Evolutionary conservation across 2,797 vertebrate genomes (phyloP), one percentile per base, ranked within the genome.

Genomic region (Menidia menidia): DNA sequence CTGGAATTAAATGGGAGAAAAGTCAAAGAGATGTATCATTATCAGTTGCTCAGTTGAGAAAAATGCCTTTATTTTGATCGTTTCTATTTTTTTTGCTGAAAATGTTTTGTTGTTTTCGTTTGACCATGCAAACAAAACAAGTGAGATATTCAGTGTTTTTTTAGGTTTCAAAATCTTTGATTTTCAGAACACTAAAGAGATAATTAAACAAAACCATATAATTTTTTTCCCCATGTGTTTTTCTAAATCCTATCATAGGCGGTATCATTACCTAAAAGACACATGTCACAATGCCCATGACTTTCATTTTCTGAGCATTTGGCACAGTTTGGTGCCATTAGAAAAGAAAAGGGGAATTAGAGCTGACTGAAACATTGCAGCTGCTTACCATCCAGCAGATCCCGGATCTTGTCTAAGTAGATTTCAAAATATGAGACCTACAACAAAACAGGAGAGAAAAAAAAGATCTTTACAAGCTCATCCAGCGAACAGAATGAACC

Each of bases 341-440:
- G 1, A 1, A 42, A 16, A 48, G 39, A n/a, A 61, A 4, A 30
- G 53, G 10, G 39, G 15, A 11, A 14, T 13, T 5, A n/a, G 54
- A 6, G 39, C 60, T 42, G 5, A 30, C 13, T 14, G 4, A 25
- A 18, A 8, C 16, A 43, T 11, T 4, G 8, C 31, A 61, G 68
- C 71, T 93, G 94, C 90, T 78, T 87, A 98, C 97, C 97, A 87
- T 98, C 97, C 94, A 98, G 91, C 75, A 98, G 95, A 91, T 99
- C 97, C 93, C 96, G 96, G 94, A 99, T 98, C 93, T 98, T 98
- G 95, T 98, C 97, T 93, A 98, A 94, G 92, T 98, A 98, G 88
- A 99, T 99, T 95, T 98, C 97, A 95, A 98, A 99, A 96, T 99
- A 98, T 12, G 97, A 98, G 88, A 98, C 96, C 97, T 98, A 89